Evolutionary conservation across 23 tunicate species (phyloP), one percentile per base, ranked within the genome.

Genomic region (Trididemnum clinides): DNA sequence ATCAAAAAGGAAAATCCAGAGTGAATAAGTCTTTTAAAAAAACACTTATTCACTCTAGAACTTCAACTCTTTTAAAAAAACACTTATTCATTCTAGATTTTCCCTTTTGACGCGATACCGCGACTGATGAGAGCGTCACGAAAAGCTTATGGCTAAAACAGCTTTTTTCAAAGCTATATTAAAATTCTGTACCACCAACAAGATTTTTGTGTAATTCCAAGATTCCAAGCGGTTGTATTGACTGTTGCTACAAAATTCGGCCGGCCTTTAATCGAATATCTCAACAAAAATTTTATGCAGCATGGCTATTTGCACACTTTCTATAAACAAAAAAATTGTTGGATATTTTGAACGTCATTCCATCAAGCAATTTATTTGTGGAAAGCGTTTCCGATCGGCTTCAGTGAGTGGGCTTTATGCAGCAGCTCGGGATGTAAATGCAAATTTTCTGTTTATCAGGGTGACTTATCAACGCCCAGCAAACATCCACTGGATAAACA

Each of bases 361-460:
- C 69, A 59, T 59, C 18, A 59, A 59, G 21, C 69, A 59, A 26
- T 59, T 59, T 59, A 59, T 59, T 26, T 12, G 69, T 22, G 69
- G 69, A 26, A 59, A 59, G 21, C 69, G 26, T 12, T 22, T 59
- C 18, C 69, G 69, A 59, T 59, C 27, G 69, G 27, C 18, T 59
- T 59, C 69, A 59, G 21, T 4, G 69, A 59, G 69, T 59, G 69
- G 69, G 69, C 69, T 12, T 26, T 59, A 6, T 59, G 69, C 69
- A 59, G 69, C 69, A 59, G 26, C 18, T 59, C 69, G 18, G 69
- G 69, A 22, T 59, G 21, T 59, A 59, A 4, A 22, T 59, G 21
- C 26, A 59, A 59, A 26, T 59, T 59, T 59, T 59, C 21, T 59
- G 69, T 59, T 22, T 59, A 59, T 59, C 69, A 59, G 69, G 69